Conservation (phyloP, 2,113 vertebrate species). For the Siphamia tubifer region DNA sequence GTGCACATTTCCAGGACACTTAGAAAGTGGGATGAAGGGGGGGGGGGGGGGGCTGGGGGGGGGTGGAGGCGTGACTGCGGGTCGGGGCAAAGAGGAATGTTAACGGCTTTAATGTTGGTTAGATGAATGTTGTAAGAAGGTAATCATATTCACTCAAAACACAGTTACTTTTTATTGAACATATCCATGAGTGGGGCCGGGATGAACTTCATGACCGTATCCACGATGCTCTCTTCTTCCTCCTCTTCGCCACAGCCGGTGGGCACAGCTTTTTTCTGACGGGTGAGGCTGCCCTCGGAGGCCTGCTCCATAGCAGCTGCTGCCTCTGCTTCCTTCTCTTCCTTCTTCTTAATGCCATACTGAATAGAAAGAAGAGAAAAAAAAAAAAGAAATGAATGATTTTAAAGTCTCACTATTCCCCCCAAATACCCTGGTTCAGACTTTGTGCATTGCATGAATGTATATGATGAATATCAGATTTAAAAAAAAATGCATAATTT, state of each 20-base stretch:
- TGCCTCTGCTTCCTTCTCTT: conserved; percentile 95
- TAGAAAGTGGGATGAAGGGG: not conserved
- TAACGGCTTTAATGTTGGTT: conserved; percentile 37
- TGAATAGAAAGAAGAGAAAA: conserved; percentile 44
- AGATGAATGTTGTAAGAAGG: conserved; percentile 40
- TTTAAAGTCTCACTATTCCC: not conserved
- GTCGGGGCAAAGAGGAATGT: conserved; percentile 8
- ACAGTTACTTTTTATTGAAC: conserved; percentile 94
- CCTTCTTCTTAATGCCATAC: conserved; percentile 99
- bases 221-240: conserved; percentile 95
- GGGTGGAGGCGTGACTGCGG: conserved; percentile 33
- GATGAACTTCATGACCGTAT: conserved; percentile 98
- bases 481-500: no score
- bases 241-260: conserved; percentile 83
- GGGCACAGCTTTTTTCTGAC: conserved; percentile 90
- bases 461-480: no score
- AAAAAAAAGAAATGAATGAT: not conserved
- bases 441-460: no score
- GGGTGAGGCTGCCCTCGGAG: conserved; percentile 92
- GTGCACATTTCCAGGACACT: conserved; percentile 34
- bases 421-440: no score
- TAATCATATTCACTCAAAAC: conserved; percentile 1
- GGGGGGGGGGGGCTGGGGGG: not conserved
- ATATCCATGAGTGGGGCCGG: conserved; percentile 96
- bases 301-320: conserved; percentile 94